phyloP scores from a whole-genome alignment of 2,797 vertebrate species.

The Petrocephalus sullivani region DNA sequence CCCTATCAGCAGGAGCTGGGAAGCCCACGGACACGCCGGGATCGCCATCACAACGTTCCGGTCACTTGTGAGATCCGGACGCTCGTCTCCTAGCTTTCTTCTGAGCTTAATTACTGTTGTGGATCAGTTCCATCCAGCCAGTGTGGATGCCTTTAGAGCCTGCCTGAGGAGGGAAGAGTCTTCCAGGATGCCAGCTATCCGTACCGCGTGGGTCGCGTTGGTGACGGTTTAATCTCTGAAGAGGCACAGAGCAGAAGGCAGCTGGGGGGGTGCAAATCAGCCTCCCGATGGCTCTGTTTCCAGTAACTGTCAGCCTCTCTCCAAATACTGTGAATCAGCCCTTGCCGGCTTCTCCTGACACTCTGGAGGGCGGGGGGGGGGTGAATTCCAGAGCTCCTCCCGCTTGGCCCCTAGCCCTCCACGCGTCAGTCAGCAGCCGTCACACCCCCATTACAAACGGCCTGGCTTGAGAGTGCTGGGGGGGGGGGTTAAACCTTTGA shows the following conservation, averaged over 20 bases:
- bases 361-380: slow-evolving; percentile 45
- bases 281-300: slow-evolving; percentile 29
- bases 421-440: slow-evolving; percentile 34
- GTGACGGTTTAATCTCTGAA: background rate
- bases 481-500: slow-evolving; percentile 59
- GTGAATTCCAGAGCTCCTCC: slow-evolving; percentile 45
- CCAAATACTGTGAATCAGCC: slow-evolving; percentile 37
- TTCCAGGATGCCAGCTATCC: background rate
- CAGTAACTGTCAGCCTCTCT: slow-evolving; percentile 30
- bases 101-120: background rate
- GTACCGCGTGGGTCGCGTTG: background rate
- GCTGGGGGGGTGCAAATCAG: slow-evolving; percentile 6
- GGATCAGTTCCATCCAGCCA: slow-evolving; percentile 7
- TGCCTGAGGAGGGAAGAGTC: background rate
- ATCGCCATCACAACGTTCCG: slow-evolving; percentile 48
- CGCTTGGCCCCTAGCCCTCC: slow-evolving; percentile 14
- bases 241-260: background rate
- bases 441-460: slow-evolving; percentile 42
- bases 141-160: slow-evolving; percentile 9
- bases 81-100: background rate
- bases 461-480: slow-evolving; percentile 57
- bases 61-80: background rate
- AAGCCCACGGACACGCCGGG: slow-evolving; percentile 38
- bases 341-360: slow-evolving; percentile 35
- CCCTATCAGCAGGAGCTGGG: slow-evolving; percentile 48